Percentiles rank a stretch among this genome's conserved stretches.
Conservation (phyloP, 2,113 vertebrate species). For the Spermophilus dauricus region DNA sequence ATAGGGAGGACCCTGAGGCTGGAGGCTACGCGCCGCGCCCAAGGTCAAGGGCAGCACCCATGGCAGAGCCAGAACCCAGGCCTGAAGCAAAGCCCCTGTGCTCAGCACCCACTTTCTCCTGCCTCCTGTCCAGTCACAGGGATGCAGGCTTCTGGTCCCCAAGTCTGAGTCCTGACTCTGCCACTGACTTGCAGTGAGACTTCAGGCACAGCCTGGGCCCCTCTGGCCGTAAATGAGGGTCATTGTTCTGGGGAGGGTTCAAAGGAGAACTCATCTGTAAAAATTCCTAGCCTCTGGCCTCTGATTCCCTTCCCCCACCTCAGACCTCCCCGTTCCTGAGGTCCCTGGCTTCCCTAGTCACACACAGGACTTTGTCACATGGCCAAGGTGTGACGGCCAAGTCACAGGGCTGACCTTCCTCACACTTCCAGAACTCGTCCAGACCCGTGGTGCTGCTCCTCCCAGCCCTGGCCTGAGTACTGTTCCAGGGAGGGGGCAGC, state of each 20-base stretch:
- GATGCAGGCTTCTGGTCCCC: neutral
- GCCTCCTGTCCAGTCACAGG: neutral
- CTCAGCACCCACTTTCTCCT: neutral
- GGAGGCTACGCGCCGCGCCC: accelerated
- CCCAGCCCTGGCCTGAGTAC: neutral
- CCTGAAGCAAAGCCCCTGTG: neutral
- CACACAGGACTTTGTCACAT: neutral
- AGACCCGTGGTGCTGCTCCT: accelerated
- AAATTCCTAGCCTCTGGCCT: neutral
- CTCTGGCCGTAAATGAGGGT: neutral
- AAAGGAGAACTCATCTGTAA: neutral
- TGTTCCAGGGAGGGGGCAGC: neutral
- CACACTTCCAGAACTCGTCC: neutral
- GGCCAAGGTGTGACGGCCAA: constrained; percentile 8
- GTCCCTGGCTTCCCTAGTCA: neutral
- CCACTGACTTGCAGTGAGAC: neutral
- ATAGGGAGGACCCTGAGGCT: constrained; percentile 57
- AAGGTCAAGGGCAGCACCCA: accelerated
- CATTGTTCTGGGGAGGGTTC: neutral
- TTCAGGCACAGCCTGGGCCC: neutral
- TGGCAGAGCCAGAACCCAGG: neutral
- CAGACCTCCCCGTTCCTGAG: neutral
- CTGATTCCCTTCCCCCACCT: no score
- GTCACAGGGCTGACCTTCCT: constrained; percentile 23
- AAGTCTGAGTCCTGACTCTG: neutral